Evolutionary conservation across 2,113 vertebrate species (phyloP), one percentile per base, ranked within the genome.

Genomic region (Cyphomyrus plagiostoma): DNA sequence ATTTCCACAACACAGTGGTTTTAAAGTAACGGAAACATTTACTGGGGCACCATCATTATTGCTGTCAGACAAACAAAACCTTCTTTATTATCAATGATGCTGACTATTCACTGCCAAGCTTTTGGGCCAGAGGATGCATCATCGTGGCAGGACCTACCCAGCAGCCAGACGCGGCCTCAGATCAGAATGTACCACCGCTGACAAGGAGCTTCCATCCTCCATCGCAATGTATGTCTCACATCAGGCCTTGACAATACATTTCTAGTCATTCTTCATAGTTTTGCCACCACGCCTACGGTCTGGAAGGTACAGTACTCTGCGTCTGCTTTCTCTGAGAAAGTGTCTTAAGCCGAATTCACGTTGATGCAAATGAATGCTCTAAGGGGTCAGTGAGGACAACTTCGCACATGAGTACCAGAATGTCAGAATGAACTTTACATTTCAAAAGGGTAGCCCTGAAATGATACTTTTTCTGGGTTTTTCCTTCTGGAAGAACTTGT

Each of bases 361-460:
- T 84, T 10, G 48, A 48, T 39, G 42, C 39, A 21, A 83, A 39
- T 21, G 39, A 23, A 10, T 83, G 39, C 42, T 23, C 13, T 45
- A 21, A 35, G 70, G 30, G 39, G 70, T 30, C 70, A 35, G 21
- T 4, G 17, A 46, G 17, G 80, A 23, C 42, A 10, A 8, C 80
- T 83, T 83, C 23, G 42, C 42, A 48, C 80, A 84, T 10, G 8
- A 45, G 35, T 48, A 48, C 80, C 80, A 84, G 21, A 84, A 84
- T 84, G 80, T 23, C 80, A 46, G 80, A 45, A 84, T 84, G 80
- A n/a, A 84, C 9, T 84, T 46, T 84, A 84, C 39, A 84, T 84
- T 45, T 84, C 21, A 84, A 84, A 84, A 48, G 46, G 80, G 19
- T 23, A 46, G 21, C 39, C 21, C 42, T 84, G 80, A 48, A 45